These are phyloP conservation scores for Drosophila biarmipes DNA, from an alignment of 1,140 invertebrate species.

Conservation along the genomic window DNA sequence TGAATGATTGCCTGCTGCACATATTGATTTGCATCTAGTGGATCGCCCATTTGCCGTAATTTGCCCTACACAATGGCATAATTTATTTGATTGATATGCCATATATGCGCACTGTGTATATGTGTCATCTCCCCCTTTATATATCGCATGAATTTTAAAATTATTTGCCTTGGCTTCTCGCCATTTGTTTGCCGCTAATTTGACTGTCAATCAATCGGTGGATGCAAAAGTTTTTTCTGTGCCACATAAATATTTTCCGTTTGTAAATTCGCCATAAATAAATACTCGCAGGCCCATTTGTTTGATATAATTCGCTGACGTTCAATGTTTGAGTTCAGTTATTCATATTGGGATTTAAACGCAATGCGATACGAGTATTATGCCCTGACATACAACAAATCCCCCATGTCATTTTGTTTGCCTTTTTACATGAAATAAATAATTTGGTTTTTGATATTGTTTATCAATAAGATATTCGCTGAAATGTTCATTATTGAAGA, in stretches of 20 bases:
- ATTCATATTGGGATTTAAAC: slow-evolving; percentile 22
- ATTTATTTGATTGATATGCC: slow-evolving; percentile 80
- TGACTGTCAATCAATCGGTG: slow-evolving; percentile 76
- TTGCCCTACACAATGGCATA: slow-evolving; percentile 56
- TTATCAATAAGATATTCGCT: slow-evolving; percentile 17
- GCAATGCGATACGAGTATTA: too few relatives aligned
- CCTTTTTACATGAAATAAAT: slow-evolving; percentile 9
- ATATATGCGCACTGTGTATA: slow-evolving; percentile 32
- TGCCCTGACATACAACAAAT: slow-evolving; percentile 2
- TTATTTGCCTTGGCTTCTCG: slow-evolving; percentile 62
- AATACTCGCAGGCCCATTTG: slow-evolving; percentile 23
- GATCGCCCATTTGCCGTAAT: slow-evolving; percentile 46
- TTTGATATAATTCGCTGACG: slow-evolving; percentile 42
- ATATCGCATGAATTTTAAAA: slow-evolving; percentile 62
- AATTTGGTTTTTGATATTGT: slow-evolving; percentile 18
- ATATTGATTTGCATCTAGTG: slow-evolving; percentile 64
- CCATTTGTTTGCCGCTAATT: slow-evolving; percentile 79
- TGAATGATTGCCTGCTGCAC: slow-evolving; percentile 66
- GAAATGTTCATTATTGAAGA: not conserved
- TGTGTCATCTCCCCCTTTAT: slow-evolving; percentile 25
- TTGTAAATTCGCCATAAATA: slow-evolving; percentile 16
- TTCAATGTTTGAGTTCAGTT: slow-evolving; percentile 45
- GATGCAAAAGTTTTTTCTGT: slow-evolving; percentile 30
- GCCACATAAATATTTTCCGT: slow-evolving; percentile 27
- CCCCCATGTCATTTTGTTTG: not conserved